Conservation (phyloP, 2,888 invertebrate genomes). For the Steromphala cineraria region DNA sequence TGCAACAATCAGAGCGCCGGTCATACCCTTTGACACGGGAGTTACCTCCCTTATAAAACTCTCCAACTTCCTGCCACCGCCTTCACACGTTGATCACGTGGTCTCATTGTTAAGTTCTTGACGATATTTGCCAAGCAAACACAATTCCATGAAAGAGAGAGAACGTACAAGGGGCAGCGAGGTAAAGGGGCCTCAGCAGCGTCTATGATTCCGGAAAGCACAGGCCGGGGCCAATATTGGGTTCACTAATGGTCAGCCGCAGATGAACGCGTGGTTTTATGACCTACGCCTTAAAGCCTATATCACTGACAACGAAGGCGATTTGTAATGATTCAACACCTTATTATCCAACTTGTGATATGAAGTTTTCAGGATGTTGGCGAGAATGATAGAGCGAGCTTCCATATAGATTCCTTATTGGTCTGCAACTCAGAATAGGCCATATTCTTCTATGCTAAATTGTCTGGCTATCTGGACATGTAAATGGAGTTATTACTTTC, state of each 20-base stretch:
- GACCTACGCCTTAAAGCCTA: not conserved
- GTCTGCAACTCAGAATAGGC: too few relatives aligned
- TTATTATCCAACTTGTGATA: not conserved
- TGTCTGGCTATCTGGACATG: too few relatives aligned
- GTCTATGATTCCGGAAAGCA: not conserved
- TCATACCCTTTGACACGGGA: not conserved
- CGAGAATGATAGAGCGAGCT: too few relatives aligned
- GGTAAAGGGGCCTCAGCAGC: not conserved
- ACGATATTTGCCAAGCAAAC: slow-evolving; percentile 14
- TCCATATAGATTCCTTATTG: too few relatives aligned
- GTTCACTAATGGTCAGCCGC: not conserved
- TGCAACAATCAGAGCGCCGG: not conserved
- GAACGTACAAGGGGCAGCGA: not conserved
- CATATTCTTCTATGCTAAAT: too few relatives aligned
- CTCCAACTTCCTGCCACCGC: slow-evolving; percentile 3
- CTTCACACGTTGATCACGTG: slow-evolving; percentile 11
- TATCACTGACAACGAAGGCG: slow-evolving; percentile 12
- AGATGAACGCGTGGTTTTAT: slow-evolving; percentile 1
- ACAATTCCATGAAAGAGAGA: slow-evolving; percentile 9
- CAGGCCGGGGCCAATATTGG: not conserved
- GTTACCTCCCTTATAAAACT: slow-evolving; percentile 16
- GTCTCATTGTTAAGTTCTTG: slow-evolving; percentile 12
- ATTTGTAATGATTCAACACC: slow-evolving; percentile 17
- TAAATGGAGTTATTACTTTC: too few relatives aligned
- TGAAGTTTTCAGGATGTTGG: too few relatives aligned